Conservation (phyloP, 2,888 invertebrate genomes). For the Tetranychus piercei region DNA sequence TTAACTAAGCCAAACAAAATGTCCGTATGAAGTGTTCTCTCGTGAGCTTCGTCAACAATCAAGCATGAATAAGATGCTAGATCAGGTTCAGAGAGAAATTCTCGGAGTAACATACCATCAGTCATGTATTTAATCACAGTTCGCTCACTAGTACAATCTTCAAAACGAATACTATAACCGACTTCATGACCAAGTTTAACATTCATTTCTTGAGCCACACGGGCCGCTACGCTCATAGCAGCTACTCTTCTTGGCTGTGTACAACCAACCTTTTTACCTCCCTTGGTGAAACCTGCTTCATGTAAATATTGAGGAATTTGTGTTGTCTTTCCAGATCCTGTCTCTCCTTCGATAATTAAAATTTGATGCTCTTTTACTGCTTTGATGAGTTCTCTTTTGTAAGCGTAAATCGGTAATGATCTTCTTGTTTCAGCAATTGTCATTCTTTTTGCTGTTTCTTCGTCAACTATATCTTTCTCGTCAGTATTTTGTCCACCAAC, state of each 20-base stretch:
- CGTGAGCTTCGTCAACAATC: constrained; percentile 99
- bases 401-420: constrained; percentile 83
- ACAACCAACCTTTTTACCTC: constrained; percentile 72
- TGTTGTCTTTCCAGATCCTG: constrained; percentile 42
- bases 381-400: constrained; percentile 63
- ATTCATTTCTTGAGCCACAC: constrained; percentile 93
- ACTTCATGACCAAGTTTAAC: constrained; percentile 65
- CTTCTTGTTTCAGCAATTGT: constrained; percentile 75
- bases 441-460: constrained; percentile 24
- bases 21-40: constrained; percentile 91
- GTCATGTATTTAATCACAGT: constrained; percentile 98
- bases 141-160: constrained; percentile 93
- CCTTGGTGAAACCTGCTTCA: constrained; percentile 38
- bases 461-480: constrained; percentile 34
- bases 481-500: constrained; percentile 36
- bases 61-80: constrained; percentile 83
- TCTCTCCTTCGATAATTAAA: constrained; percentile 81
- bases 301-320: constrained; percentile 42
- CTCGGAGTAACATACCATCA: constrained; percentile 88
- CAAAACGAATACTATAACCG: constrained; percentile 73
- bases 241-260: constrained; percentile 94
- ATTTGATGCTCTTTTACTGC: constrained; percentile 61
- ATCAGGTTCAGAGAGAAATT: constrained; percentile 93
- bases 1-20: constrained; percentile 86
- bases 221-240: constrained; percentile 96